phyloP scores from a whole-genome alignment of 2,797 vertebrate species.

The Ctenopoma kingsleyae region DNA sequence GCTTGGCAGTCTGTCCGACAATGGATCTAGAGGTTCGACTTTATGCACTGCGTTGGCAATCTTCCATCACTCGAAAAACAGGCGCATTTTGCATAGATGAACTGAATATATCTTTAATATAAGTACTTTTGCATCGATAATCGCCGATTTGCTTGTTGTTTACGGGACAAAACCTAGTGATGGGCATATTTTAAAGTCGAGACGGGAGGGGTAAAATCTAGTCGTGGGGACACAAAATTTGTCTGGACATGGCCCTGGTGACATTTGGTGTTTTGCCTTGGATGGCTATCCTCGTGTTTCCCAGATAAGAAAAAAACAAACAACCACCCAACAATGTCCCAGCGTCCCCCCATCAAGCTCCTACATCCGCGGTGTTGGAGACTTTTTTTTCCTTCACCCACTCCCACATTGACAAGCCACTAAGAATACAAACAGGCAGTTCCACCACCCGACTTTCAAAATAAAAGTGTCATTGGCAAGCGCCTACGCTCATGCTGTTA shows the following conservation, averaged over 20 bases:
- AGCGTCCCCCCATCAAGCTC: conserved; percentile 66
- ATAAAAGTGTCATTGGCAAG: background rate
- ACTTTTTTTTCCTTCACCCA: conserved; percentile 74
- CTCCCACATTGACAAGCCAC: conserved; percentile 60
- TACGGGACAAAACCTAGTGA: conserved; percentile 11
- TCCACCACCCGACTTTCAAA: conserved; percentile 12
- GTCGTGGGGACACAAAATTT: conserved; percentile 12
- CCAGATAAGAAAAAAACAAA: background rate
- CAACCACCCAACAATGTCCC: conserved; percentile 65
- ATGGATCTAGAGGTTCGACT: conserved; percentile 73
- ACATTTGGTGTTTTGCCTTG: background rate
- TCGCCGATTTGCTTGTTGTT: conserved; percentile 18
- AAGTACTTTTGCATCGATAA: conserved; percentile 15
- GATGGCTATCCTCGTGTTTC: background rate
- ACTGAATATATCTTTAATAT: background rate
- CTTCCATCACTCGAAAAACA: conserved; percentile 29
- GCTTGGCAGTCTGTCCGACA: conserved; percentile 74
- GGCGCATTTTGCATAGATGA: background rate
- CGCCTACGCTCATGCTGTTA: accelerated
- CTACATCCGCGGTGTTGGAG: conserved; percentile 77
- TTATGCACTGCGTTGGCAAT: conserved; percentile 70
- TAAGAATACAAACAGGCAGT: background rate
- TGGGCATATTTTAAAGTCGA: conserved; percentile 51
- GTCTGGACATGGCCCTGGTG: background rate
- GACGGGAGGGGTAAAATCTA: conserved; percentile 28